Evolutionary conservation across 37 sponge, comb jelly and placozoan genomes (phyloP), one percentile per base, ranked within the genome.

Genomic region (Halichondria panicea): DNA sequence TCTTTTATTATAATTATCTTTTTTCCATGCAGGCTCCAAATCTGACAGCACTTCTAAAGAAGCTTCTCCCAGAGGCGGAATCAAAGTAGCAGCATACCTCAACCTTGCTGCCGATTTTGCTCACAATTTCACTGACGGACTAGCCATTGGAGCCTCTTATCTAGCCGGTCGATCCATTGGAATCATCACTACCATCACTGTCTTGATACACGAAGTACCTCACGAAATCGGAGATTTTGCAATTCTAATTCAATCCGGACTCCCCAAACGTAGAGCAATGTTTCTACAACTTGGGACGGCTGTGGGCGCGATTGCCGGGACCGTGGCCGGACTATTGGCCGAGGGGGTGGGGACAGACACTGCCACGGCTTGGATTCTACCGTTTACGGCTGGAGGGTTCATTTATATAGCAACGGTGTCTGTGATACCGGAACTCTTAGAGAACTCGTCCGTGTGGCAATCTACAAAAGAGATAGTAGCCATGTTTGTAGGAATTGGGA

Each of bases 171-270:
- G 54, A 8, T 76, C 82, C 15, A 81, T 97, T 1, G 98, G 98
- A 33, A 41, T 91, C 11, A 75, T 97, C 27, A 97, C 98, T 39
- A 92, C 98, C 31, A 44, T 94, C 65, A 95, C 95, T 38, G 92
- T 97, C 45, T 81, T 97, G 13, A 66, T 97, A 11, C 98, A 97
- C 66, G 98, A 97, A 43, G 76, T 97, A 15, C 98, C 98, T 21
- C 98, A 97, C 63, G 98, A 97, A 79, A 87, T 97, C 25, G 98
- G 98, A 34, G 98, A 97, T 77, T 97, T 97, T 89, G 98, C 98
- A 27, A 97, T 97, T 74, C 93, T 97, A 2, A 65, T 97, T 28
- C 98, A 94, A 64, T 94, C 95, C 0, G 98, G 98, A 19, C 91
- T 68, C 79, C 63, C 95, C 66, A 94, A 94, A 65, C 66, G 70